A percentile compares a stretch with the other conserved stretches of the same genome.
phyloP scores from a whole-genome alignment of 2,797 vertebrate genomes.

The Gallinago nigripennis region DNA sequence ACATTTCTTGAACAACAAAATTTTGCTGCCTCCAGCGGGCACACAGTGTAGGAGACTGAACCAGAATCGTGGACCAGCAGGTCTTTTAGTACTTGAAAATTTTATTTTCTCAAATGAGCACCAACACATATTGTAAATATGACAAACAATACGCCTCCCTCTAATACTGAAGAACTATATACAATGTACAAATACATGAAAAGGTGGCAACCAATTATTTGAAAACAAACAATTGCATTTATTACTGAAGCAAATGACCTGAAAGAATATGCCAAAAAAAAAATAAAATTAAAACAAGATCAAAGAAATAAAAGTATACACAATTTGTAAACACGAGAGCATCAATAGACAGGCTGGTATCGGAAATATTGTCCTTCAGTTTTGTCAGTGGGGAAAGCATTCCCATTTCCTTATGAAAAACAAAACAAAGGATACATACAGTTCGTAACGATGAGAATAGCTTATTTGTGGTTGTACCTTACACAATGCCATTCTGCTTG shows the following conservation, averaged over 20 bases:
- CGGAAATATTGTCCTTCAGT: constrained; percentile 68
- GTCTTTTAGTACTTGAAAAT: constrained; percentile 79
- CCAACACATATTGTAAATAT: constrained; percentile 82
- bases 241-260: constrained; percentile 78
- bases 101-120: constrained; percentile 88
- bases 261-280: constrained; percentile 66
- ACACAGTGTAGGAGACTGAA: rapidly evolving
- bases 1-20: background rate
- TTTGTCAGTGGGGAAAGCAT: constrained; percentile 59
- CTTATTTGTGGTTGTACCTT: constrained; percentile 59
- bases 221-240: constrained; percentile 75
- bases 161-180: constrained; percentile 83
- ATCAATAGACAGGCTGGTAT: constrained; percentile 75
- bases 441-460: constrained; percentile 43
- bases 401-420: constrained; percentile 54
- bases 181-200: constrained; percentile 76
- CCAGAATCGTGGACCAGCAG: rapidly evolving
- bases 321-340: constrained; percentile 82
- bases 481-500: constrained; percentile 56
- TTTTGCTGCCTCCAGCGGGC: background rate
- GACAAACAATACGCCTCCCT: constrained; percentile 79
- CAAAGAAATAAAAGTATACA: constrained; percentile 73
- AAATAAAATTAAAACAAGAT: constrained; percentile 41
- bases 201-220: constrained; percentile 70
- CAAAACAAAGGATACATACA: constrained; percentile 54